These are phyloP conservation scores for Antheraea yamamai DNA, from an alignment of 2,888 invertebrate genomes.

Conservation along the genomic window DNA sequence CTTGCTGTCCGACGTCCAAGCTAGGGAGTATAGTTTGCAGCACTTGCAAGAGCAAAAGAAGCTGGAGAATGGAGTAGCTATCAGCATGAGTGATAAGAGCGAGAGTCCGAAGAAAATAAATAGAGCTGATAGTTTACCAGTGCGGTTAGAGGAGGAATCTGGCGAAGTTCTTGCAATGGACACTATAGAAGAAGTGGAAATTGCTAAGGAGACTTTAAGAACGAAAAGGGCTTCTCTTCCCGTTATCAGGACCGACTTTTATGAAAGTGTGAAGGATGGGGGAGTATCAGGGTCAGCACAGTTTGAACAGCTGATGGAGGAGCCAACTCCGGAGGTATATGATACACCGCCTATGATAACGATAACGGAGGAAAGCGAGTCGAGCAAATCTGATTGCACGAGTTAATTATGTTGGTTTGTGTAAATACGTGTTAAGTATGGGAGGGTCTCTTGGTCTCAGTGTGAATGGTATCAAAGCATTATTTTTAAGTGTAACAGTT, in stretches of 20 bases:
- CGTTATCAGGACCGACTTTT: slow-evolving; percentile 74
- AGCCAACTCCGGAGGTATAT: slow-evolving; percentile 69
- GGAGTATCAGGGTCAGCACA: slow-evolving; percentile 80
- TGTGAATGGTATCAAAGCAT: neutral
- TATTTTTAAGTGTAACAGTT: neutral
- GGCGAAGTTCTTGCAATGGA: slow-evolving; percentile 54
- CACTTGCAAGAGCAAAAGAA: slow-evolving; percentile 72
- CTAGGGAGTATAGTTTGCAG: slow-evolving; percentile 71
- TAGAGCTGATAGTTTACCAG: slow-evolving; percentile 80
- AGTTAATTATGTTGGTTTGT: slow-evolving; percentile 59
- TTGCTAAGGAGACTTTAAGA: slow-evolving; percentile 58
- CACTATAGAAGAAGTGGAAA: slow-evolving; percentile 67
- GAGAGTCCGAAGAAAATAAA: slow-evolving; percentile 76
- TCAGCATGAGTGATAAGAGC: slow-evolving; percentile 57
- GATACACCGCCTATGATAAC: slow-evolving; percentile 74
- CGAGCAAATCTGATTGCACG: slow-evolving; percentile 64
- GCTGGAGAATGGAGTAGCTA: slow-evolving; percentile 66
- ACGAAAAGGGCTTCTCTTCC: slow-evolving; percentile 72
- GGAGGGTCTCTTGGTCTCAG: neutral
- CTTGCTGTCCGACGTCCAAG: slow-evolving; percentile 75
- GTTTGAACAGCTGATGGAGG: slow-evolving; percentile 82
- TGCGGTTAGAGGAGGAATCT: slow-evolving; percentile 71
- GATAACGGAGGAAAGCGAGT: slow-evolving; percentile 74
- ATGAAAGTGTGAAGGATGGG: slow-evolving; percentile 80
- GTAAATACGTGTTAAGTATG: slow-evolving; percentile 28